Conservation (phyloP, 2,113 vertebrate species). For the Ochotona princeps region DNA sequence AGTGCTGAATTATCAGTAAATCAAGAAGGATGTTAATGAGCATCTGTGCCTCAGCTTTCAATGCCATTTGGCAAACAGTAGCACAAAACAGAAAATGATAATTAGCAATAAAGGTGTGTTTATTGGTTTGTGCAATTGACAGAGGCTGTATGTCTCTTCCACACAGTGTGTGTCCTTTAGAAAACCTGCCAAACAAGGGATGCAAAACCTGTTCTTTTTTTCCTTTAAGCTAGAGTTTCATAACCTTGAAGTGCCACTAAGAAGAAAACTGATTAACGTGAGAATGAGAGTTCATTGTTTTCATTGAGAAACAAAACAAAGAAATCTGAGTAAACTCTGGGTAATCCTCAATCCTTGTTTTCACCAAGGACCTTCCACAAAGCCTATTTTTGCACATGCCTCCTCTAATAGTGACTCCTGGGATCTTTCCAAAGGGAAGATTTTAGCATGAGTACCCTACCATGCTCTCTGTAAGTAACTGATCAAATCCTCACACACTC, state of each 20-base stretch:
- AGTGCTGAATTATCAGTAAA: slow-evolving; percentile 76
- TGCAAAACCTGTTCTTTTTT: slow-evolving; percentile 47
- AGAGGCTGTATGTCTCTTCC: slow-evolving; percentile 70
- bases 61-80: slow-evolving; percentile 76
- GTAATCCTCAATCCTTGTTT: not conserved
- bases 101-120: slow-evolving; percentile 82
- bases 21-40: slow-evolving; percentile 77
- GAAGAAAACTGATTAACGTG: slow-evolving; percentile 56
- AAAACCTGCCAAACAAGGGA: slow-evolving; percentile 64
- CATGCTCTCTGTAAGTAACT: not conserved
- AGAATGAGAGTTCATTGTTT: not conserved
- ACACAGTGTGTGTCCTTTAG: slow-evolving; percentile 65
- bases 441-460: not conserved
- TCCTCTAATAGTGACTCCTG: not conserved
- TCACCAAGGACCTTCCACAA: not conserved
- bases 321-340: not conserved
- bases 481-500: not conserved
- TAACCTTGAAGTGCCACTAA: slow-evolving; percentile 64
- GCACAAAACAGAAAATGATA: slow-evolving; percentile 75
- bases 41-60: slow-evolving; percentile 75
- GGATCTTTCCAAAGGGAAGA: slow-evolving; percentile 7
- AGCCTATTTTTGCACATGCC: not conserved
- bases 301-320: slow-evolving; percentile 16
- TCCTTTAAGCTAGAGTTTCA: slow-evolving; percentile 44
- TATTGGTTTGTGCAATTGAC: slow-evolving; percentile 75